phyloP scores from a whole-genome alignment of 2,113 vertebrate genomes.

The Hirundichthys speculiger region DNA sequence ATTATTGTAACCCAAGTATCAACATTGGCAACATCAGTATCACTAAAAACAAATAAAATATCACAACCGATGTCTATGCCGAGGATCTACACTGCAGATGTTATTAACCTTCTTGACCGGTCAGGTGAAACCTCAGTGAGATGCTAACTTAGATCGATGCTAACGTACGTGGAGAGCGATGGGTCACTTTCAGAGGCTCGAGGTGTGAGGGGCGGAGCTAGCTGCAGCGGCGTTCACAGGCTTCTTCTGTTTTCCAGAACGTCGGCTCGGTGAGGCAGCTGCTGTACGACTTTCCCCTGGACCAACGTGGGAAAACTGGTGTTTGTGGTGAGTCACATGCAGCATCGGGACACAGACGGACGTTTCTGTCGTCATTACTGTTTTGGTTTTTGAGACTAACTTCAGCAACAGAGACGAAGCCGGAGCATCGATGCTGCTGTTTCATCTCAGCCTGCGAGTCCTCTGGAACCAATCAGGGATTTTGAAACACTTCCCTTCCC shows the following conservation, averaged over 20 bases:
- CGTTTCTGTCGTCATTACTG: background rate
- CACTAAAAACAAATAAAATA: too few relatives aligned
- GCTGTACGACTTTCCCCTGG: constrained; percentile 97
- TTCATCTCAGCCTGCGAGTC: constrained; percentile 53
- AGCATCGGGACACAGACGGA: constrained; percentile 1
- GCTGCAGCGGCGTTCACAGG: too few relatives aligned
- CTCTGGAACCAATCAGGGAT: constrained; percentile 72
- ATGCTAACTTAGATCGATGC: too few relatives aligned
- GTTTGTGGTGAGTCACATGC: constrained; percentile 91
- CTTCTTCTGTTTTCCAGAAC: constrained; percentile 81
- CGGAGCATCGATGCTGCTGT: constrained; percentile 24
- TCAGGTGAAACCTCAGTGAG: too few relatives aligned
- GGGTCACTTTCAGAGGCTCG: too few relatives aligned
- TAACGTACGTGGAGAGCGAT: too few relatives aligned
- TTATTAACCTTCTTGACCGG: too few relatives aligned
- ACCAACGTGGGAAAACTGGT: constrained; percentile 98
- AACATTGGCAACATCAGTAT: too few relatives aligned
- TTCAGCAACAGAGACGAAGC: constrained; percentile 16
- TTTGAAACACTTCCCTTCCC: constrained; percentile 46
- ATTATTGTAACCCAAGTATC: too few relatives aligned
- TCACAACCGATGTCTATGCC: too few relatives aligned
- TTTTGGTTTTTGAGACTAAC: background rate
- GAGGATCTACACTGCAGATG: too few relatives aligned
- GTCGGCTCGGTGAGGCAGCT: constrained; percentile 90
- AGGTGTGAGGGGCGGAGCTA: too few relatives aligned